A percentile compares a stretch with the other conserved stretches of the same genome.
phyloP scores from a whole-genome alignment of 2,888 invertebrate species.

The Melikaiella ostensackeni region DNA sequence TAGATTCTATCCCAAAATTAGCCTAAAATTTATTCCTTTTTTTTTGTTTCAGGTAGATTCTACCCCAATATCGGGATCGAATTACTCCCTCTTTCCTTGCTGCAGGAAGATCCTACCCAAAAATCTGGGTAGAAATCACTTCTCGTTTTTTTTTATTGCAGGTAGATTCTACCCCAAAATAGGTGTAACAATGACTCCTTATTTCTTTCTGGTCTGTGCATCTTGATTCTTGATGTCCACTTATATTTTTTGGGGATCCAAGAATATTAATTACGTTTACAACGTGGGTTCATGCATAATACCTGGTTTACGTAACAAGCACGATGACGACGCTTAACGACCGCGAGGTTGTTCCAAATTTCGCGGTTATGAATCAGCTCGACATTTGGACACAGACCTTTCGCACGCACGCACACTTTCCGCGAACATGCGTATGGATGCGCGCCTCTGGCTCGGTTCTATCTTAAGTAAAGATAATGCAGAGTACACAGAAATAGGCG shows the following conservation, averaged over 20 bases:
- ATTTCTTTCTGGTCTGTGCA: too few species aligned
- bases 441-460: constrained; percentile 50
- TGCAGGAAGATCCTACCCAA: too few species aligned
- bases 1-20: too few species aligned
- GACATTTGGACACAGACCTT: constrained; percentile 24
- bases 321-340: constrained; percentile 37
- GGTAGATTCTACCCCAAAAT: too few species aligned
- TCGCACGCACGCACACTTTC: constrained; percentile 39
- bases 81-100: too few species aligned
- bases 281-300: background rate
- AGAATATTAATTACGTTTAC: constrained; percentile 8
- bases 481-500: constrained; percentile 67
- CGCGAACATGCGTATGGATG: constrained; percentile 45
- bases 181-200: background rate
- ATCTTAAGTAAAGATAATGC: constrained; percentile 57
- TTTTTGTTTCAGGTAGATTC: too few species aligned
- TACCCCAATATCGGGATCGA: too few species aligned
- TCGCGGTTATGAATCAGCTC: constrained; percentile 50
- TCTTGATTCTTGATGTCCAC: background rate
- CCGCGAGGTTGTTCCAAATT: constrained; percentile 47
- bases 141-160: too few species aligned
- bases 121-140: too few species aligned
- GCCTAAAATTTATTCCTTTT: too few species aligned
- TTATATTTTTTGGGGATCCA: background rate
- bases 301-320: constrained; percentile 31